Conservation (phyloP, 2,888 invertebrate genomes). For the Eupelmus urozonus region DNA sequence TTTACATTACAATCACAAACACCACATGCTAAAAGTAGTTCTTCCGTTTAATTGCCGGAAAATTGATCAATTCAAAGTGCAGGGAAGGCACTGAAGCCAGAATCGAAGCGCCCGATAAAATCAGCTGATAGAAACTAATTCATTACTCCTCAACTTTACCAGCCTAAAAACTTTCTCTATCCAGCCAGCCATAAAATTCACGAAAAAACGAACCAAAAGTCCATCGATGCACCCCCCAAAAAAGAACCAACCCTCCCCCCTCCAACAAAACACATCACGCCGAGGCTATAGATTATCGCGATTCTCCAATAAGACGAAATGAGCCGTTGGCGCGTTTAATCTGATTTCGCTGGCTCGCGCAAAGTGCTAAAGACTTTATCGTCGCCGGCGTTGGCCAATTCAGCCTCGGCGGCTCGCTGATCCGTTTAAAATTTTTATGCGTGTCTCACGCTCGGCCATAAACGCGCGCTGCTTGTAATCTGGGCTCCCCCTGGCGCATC, state of each 20-base stretch:
- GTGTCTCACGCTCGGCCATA: slow-evolving; percentile 41
- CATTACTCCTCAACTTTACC: too few relatives aligned
- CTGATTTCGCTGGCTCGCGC: slow-evolving; percentile 27
- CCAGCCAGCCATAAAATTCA: too few relatives aligned
- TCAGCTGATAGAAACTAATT: neutral
- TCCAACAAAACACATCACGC: too few relatives aligned
- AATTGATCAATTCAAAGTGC: too few relatives aligned
- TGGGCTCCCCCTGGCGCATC: neutral
- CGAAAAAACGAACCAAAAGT: too few relatives aligned
- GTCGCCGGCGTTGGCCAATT: slow-evolving; percentile 35
- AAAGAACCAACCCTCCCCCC: neutral
- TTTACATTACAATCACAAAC: too few relatives aligned
- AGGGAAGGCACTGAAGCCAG: too few relatives aligned
- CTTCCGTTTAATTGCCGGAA: too few relatives aligned
- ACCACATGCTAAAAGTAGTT: too few relatives aligned
- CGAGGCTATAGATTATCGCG: slow-evolving; percentile 24
- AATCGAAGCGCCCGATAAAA: too few relatives aligned
- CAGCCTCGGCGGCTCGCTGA: slow-evolving; percentile 37
- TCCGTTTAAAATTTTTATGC: slow-evolving; percentile 62
- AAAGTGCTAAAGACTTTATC: slow-evolving; percentile 53
- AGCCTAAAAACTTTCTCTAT: too few relatives aligned
- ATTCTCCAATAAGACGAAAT: slow-evolving; percentile 29
- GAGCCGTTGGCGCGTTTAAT: slow-evolving; percentile 29
- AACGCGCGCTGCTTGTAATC: slow-evolving; percentile 38
- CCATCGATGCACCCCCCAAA: too few relatives aligned